Conservation (phyloP, 2,797 vertebrate genomes). For the Furcifer pardalis region DNA sequence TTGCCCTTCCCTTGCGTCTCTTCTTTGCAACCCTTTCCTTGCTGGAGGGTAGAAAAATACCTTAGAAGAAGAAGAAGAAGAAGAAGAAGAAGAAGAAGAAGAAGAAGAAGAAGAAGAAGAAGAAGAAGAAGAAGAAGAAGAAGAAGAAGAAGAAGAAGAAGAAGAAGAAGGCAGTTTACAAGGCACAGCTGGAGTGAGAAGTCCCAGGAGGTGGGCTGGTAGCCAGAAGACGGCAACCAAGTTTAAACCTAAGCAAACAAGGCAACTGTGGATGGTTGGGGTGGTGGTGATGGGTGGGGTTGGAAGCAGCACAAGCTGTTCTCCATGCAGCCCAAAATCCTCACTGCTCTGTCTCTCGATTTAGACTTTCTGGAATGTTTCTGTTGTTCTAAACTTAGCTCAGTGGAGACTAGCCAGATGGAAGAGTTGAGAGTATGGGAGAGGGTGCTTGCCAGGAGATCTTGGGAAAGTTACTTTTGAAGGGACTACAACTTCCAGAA, state of each 20-base stretch:
- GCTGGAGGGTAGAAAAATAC: not conserved
- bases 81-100: too few relatives aligned
- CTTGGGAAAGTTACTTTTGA: too few relatives aligned
- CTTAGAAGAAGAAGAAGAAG: too few relatives aligned
- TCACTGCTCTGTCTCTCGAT: not conserved
- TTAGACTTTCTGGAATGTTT: constrained; percentile 19
- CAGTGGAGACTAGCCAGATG: not conserved
- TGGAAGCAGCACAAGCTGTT: not conserved
- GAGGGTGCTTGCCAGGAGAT: not conserved
- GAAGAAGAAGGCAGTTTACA: not conserved
- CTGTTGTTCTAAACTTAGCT: constrained; percentile 29
- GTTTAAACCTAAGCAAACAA: not conserved
- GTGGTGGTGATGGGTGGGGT: too few relatives aligned
- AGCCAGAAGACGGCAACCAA: not conserved
- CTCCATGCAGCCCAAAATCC: not conserved
- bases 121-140: too few relatives aligned
- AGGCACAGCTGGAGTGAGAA: not conserved
- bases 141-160: too few relatives aligned
- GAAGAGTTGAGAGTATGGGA: not conserved
- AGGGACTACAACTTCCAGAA: not conserved
- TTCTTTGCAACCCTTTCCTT: not conserved
- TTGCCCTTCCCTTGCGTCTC: not conserved
- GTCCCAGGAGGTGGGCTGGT: not conserved
- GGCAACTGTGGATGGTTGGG: too few relatives aligned
- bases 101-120: too few relatives aligned